Evolutionary conservation across 1,140 invertebrate genomes (phyloP).

Genomic region (Sinella curviseta): DNA sequence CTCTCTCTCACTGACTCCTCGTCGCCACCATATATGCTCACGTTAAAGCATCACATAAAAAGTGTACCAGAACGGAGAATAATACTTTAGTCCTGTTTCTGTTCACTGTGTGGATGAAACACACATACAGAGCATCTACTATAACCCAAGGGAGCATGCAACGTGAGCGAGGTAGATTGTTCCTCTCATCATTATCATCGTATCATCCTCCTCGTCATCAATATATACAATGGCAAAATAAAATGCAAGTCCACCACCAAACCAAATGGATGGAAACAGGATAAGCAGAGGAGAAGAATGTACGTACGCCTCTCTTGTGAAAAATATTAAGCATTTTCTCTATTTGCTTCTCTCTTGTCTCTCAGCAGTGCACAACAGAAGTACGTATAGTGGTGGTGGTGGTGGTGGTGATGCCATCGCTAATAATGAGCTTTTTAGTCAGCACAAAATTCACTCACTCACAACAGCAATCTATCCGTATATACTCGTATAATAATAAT

Average conservation of each 20-base stretch:
- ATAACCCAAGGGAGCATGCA: not conserved
- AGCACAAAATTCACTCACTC: slow-evolving; percentile 7
- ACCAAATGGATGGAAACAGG: slow-evolving; percentile 17
- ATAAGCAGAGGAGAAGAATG: not conserved
- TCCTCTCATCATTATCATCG: not conserved
- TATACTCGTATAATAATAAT: not conserved
- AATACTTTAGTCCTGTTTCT: not conserved
- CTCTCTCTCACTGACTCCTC: not conserved
- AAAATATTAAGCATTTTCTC: slow-evolving; percentile 15
- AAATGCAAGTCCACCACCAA: slow-evolving; percentile 14
- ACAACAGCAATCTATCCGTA: not conserved
- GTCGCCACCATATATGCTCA: not conserved
- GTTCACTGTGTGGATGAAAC: not conserved
- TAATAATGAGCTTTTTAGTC: slow-evolving; percentile 14
- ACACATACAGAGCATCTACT: not conserved
- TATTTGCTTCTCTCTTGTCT: too few relatives aligned
- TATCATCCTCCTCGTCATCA: not conserved
- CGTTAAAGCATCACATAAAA: not conserved
- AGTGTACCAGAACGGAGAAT: not conserved
- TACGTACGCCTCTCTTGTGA: slow-evolving; percentile 18
- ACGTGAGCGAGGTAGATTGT: slow-evolving; percentile 11
- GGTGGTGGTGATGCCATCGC: slow-evolving; percentile 9
- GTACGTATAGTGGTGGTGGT: too few relatives aligned
- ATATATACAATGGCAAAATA: slow-evolving; percentile 14
- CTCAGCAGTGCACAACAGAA: not conserved